A percentile compares a stretch with the other conserved stretches of the same genome.
phyloP scores from a whole-genome alignment of 2,113 vertebrate genomes.

The Copsychus sechellarum region DNA sequence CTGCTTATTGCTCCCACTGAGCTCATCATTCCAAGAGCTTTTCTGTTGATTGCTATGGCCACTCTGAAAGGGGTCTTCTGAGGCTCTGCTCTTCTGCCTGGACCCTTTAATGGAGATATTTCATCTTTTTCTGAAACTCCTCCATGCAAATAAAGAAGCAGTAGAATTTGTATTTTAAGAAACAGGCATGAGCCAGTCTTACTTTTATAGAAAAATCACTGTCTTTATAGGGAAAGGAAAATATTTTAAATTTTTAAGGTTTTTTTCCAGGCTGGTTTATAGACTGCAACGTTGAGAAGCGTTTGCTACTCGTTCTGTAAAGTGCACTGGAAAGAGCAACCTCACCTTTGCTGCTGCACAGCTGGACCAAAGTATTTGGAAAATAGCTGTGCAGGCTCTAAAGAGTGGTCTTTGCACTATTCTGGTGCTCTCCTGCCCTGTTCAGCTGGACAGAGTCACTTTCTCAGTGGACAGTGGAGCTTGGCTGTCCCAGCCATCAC shows the following conservation, averaged over 20 bases:
- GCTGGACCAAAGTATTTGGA: neutral
- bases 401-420: neutral
- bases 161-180: neutral
- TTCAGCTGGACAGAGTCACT: neutral
- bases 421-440: neutral
- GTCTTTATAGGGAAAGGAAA: neutral
- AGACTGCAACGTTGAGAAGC: neutral
- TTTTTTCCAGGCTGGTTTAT: neutral
- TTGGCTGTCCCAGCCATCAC: neutral
- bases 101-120: neutral
- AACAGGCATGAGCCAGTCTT: neutral
- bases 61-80: neutral
- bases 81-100: neutral
- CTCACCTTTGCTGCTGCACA: neutral
- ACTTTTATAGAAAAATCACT: neutral
- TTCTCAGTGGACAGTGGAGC: neutral
- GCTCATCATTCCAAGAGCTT: neutral
- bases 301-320: neutral
- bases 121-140: neutral
- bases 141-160: neutral
- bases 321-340: neutral
- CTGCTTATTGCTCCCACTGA: neutral
- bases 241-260: neutral
- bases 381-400: neutral
- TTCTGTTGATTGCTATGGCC: neutral